Base-by-base conservation (phyloP, 2,113 vertebrate species). In the Bos javanicus region DNA sequence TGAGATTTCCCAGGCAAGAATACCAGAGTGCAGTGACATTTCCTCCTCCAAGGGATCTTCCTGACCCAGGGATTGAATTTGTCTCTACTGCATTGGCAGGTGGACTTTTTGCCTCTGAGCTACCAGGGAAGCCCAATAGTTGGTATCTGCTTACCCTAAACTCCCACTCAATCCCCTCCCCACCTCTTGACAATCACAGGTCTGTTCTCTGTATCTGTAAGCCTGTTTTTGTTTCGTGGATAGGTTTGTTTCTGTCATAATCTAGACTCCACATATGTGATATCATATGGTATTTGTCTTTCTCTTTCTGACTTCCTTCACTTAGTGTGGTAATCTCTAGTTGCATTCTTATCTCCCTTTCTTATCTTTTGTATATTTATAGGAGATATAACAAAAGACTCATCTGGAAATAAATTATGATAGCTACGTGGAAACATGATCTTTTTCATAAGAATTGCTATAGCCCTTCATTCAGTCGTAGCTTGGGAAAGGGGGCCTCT, bases 361-460 rank as follows among this genome's bases (percentile, higher is more conserved):
- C 57, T 85, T 92, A 56, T 54, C 33, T 19, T 83, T 89, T 71
- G 4, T 96, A 25, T 81, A 71, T 92, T 97, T 80, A 97, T 14
- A 91, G 54, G 36, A 60, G 36, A 23, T 91, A 23, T 87, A 80
- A 81, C 17, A 46, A 83, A 96, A 96, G 43, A 87, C 43, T 96
- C 67, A 25, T 64, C 76, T 87, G 28, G 43, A 95, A 95, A 80
- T 91, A 95, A 90, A 28, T 94, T 93, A 82, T 60, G 76, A 89
- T 59, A 43, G 50, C 71, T 96, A 36, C 8, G 43, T 71, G 43
- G 28, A 90, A 62, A 82, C 21, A 82, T 88, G n/a, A 80, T 94
- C 46, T 94, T 36, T 90, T 92, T 87, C n/a, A 0, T 82, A 71
- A 43, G 6, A 93, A 95, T 67, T 46, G 7, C 15, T 92, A 78